Evolutionary conservation across 2,113 vertebrate species (phyloP).

Genomic region (Tachysurus fulvidraco): DNA sequence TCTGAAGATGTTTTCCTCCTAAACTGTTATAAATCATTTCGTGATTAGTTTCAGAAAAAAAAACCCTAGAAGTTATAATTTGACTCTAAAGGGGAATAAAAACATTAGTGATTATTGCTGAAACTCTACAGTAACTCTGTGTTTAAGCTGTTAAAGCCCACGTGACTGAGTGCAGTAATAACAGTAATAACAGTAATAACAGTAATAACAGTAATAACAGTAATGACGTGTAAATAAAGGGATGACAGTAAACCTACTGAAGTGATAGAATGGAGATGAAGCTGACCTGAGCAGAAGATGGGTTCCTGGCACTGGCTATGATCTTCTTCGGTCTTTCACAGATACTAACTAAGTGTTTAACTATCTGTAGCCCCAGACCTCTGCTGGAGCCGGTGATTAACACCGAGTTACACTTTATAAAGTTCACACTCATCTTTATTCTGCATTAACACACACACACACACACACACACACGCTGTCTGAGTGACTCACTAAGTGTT

Average conservation of each 20-base stretch:
- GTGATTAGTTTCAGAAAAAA: not conserved
- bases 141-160: not conserved
- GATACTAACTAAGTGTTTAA: slow-evolving; percentile 39
- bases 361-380: slow-evolving; percentile 58
- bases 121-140: not conserved
- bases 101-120: not conserved
- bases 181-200: not conserved
- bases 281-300: slow-evolving; percentile 47
- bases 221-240: no score
- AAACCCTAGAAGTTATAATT: no score
- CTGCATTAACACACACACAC: not conserved
- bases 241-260: no score
- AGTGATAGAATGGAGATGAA: not conserved
- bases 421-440: slow-evolving; percentile 30
- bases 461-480: not conserved
- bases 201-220: not conserved
- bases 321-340: slow-evolving; percentile 52
- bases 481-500: not conserved
- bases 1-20: not conserved
- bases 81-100: not conserved
- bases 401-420: slow-evolving; percentile 45
- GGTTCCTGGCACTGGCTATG: slow-evolving; percentile 54
- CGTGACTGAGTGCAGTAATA: no score
- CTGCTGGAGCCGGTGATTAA: slow-evolving; percentile 60
- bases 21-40: not conserved